Percentiles rank a stretch among this genome's conserved stretches.
Evolutionary conservation across 2,888 invertebrate genomes (phyloP).

Genomic region (Netelia virgata): DNA sequence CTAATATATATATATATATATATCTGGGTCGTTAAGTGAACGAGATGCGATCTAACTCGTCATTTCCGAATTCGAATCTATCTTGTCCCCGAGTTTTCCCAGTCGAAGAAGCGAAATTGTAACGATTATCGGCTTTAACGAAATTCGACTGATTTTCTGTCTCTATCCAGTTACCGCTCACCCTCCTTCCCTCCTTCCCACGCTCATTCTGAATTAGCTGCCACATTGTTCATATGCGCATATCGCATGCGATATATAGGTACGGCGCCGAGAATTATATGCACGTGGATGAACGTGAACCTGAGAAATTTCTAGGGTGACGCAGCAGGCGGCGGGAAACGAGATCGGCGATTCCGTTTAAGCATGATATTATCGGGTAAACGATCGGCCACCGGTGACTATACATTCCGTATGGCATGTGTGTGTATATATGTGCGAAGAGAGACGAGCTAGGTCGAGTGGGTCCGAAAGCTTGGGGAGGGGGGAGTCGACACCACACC

Average conservation of each 20-base stretch:
- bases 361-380: slow-evolving; percentile 63
- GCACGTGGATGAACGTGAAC: slow-evolving; percentile 14
- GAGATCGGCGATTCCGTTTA: slow-evolving; percentile 58
- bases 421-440: neutral
- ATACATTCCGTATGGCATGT: slow-evolving; percentile 32
- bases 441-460: slow-evolving; percentile 4
- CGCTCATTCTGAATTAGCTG: neutral
- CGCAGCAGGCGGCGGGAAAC: slow-evolving; percentile 56
- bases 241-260: slow-evolving; percentile 10
- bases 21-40: no score
- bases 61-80: slow-evolving; percentile 22
- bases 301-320: slow-evolving; percentile 55
- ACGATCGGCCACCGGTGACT: slow-evolving; percentile 48
- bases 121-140: slow-evolving; percentile 50
- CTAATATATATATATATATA: no score
- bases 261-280: neutral
- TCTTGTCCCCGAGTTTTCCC: slow-evolving; percentile 3
- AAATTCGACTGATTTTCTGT: neutral
- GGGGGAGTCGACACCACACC: neutral
- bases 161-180: neutral
- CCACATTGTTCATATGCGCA: neutral
- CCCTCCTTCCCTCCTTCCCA: neutral
- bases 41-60: neutral
- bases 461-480: neutral
- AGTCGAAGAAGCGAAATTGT: slow-evolving; percentile 27